Evolutionary conservation across 2,888 invertebrate species (phyloP), one percentile per base, ranked within the genome.

Genomic region (Drosophila kambysellisi): DNA sequence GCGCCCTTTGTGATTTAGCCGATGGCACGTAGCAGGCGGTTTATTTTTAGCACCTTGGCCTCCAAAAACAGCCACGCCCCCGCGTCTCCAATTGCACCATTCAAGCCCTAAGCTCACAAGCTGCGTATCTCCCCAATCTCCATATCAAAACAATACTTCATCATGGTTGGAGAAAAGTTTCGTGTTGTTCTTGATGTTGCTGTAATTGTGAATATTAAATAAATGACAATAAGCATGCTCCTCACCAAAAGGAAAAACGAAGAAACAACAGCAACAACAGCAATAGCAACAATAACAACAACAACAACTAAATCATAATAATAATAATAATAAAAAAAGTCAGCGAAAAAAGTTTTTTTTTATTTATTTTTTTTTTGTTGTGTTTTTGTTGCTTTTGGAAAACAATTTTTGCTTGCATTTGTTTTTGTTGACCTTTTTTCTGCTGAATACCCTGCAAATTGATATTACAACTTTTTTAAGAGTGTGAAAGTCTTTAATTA

Each of bases 161-260:
- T 82, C 70, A 72, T 61, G 68, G 59, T 30, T 41, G 53, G 46
- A 35, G 62, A 50, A 63, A 61, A 67, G 46, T 63, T 52, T 41
- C 29, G 46, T 52, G 12, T 58, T 57, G 51, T 73, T 65, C 25
- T 69, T 67, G 68, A 57, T 81, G 60, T 73, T 69, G 54, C 56
- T 73, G 76, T 69, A 88, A 88, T 88, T 84, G 83, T 85, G 85
- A 85, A 84, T 84, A 85, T 81, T 85, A 85, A 76, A 79, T 87
- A 73, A 73, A 75, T 76, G 70, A 72, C 70, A 74, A 74, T 63
- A 78, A 62, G 66, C 70, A 61, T 35, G 61, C 71, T 39, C 33
- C 53, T 20, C 39, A 52, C 50, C 54, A 50, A 39, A 64, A 50
- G 11, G 0, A 56, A 32, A 29, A 39, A 30, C 37, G 37, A 39